Evolutionary conservation across 1,140 invertebrate species (phyloP), one percentile per base, ranked within the genome.

Genomic region (Ooceraea biroi): DNA sequence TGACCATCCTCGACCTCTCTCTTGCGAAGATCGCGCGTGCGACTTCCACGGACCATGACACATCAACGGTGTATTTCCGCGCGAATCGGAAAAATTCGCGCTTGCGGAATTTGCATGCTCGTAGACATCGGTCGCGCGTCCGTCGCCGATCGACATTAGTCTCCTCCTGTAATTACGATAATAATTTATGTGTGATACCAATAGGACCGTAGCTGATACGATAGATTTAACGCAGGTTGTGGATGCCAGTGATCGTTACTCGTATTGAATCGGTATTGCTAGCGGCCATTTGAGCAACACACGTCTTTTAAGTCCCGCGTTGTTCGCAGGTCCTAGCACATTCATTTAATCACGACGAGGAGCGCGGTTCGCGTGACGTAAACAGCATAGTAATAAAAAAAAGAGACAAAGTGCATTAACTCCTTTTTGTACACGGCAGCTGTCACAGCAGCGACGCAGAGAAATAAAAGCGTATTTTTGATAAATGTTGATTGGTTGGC

Each of bases 21-120:
- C 25, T 77, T 44, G 22, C 63, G n/a, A 46, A 65, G 27, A 46
- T 36, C 50, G 52, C 48, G 30, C 46, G 71, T 22, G 84, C 60
- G 27, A n/a, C 10, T 72, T 52, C 71, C 74, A 78, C 30, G 52
- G 58, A 88, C 77, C 87, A 87, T 88, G 86, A 88, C 87, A 88
- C 41, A 36, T 36, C 55, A 19, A 83, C 48, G 41, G 36, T 36
- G 36, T 57, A 57, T 30, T 58, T 71, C 41, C 50, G 41, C 22
- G 36, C 12, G 50, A 4, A 27, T 57, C 10, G 30, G 19, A 65
- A 52, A 25, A 12, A 48, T 10, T 19, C 46, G 27, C 30, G 65
- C 46, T 55, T 77, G 14, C 50, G 55, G n/a, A 71, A 57, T 69
- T 14, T 69, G 52, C 25, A 44, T 57, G 36, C 12, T 69, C 14